Evolutionary conservation across 2,113 vertebrate genomes (phyloP).

Genomic region (Cebus imitator): DNA sequence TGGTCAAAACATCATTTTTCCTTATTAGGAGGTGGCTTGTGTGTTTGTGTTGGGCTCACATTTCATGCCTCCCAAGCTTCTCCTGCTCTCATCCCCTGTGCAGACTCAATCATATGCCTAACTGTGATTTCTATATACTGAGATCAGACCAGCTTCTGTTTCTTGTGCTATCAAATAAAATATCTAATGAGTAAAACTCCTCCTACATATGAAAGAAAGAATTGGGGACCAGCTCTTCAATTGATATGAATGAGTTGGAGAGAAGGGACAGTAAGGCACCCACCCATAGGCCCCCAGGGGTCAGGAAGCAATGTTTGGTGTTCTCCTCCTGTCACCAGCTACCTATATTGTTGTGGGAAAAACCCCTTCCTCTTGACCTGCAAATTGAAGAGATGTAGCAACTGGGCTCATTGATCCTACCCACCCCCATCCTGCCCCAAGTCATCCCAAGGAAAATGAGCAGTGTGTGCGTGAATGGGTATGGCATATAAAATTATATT

Average conservation of each 20-base stretch:
- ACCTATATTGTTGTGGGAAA: neutral
- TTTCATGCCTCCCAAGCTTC: constrained; percentile 48
- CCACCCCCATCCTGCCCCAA: neutral
- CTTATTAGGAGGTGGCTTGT: constrained; percentile 55
- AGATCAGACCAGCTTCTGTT: neutral
- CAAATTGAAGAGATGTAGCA: neutral
- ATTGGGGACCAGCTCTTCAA: neutral
- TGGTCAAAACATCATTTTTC: constrained; percentile 61
- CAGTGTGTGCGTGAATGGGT: neutral
- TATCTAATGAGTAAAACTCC: constrained; percentile 6
- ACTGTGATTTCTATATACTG: neutral
- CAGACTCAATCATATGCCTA: neutral
- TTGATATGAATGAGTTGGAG: neutral
- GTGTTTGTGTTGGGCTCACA: constrained; percentile 35
- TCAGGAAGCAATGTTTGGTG: neutral
- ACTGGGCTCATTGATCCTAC: neutral
- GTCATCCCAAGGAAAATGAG: neutral
- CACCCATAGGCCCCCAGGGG: neutral
- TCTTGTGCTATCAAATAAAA: constrained; percentile 36
- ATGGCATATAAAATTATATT: neutral
- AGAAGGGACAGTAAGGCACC: neutral
- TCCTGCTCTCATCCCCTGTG: neutral
- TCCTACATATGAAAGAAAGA: neutral
- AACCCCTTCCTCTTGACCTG: neutral
- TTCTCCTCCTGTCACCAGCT: neutral